These are phyloP conservation scores for Gobio occitaniae DNA, from an alignment of 2,797 vertebrate genomes.

Conservation along the genomic window DNA sequence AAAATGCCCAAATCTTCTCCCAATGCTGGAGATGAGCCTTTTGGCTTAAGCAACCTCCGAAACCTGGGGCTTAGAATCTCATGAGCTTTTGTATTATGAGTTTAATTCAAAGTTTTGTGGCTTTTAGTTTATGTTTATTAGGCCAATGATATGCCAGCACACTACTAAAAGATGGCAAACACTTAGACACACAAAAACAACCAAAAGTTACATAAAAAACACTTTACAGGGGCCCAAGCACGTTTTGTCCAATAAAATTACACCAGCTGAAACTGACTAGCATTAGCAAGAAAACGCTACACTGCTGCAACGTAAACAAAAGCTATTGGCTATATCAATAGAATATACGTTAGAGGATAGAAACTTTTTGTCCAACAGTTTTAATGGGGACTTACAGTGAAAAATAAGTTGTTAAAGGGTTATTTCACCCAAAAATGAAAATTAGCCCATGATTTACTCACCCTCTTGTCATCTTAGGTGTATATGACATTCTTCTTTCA, in stretches of 20 bases:
- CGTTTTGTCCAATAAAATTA: not conserved
- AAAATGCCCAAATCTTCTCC: conserved; percentile 37
- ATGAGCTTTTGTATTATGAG: conserved; percentile 14
- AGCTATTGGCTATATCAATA: not conserved
- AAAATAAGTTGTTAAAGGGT: not conserved
- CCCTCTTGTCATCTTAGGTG: no score
- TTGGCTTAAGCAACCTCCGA: not conserved
- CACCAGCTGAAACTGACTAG: not conserved
- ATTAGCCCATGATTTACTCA: no score
- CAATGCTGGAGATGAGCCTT: conserved; percentile 34
- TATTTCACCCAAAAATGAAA: no score
- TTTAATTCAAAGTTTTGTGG: not conserved
- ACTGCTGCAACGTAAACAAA: not conserved
- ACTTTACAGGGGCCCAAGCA: not conserved
- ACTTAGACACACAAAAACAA: not conserved
- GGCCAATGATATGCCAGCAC: not conserved
- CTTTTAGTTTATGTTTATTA: not conserved
- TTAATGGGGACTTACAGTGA: not conserved
- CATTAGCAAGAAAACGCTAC: not conserved
- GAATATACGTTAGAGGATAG: not conserved
- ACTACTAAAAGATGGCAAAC: not conserved
- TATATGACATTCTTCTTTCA: no score
- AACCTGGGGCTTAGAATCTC: conserved; percentile 22
- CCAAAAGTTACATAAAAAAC: not conserved
- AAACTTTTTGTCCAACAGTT: not conserved